A percentile compares a stretch with the other conserved stretches of the same genome.
Conservation (phyloP, 2,797 vertebrate genomes). For the Tarsius wallacei region DNA sequence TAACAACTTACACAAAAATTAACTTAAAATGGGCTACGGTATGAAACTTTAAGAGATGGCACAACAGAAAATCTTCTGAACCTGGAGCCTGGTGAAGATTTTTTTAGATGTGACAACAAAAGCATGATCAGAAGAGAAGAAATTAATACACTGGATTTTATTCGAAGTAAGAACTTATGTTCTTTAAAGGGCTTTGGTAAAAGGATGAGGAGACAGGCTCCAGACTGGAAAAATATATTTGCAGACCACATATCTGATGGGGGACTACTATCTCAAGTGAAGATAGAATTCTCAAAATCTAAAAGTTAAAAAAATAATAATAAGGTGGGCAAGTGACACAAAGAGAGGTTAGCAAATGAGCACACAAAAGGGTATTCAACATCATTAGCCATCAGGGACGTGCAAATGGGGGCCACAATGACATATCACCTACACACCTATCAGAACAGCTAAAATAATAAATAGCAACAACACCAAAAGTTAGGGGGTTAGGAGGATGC, state of each 20-base stretch:
- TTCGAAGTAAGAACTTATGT: background rate
- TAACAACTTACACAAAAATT: background rate
- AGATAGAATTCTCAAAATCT: background rate
- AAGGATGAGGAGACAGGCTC: background rate
- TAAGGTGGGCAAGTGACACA: background rate
- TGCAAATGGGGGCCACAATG: background rate
- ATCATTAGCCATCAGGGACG: background rate
- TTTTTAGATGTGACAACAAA: background rate
- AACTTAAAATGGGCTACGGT: background rate
- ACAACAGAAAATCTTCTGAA: slow-evolving; percentile 9
- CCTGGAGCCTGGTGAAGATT: background rate
- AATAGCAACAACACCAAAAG: background rate
- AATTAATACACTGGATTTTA: background rate
- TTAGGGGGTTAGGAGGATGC: background rate
- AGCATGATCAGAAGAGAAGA: background rate
- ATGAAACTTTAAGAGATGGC: background rate
- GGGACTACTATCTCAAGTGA: background rate
- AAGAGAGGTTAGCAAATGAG: background rate
- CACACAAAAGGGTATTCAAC: background rate
- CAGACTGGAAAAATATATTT: background rate
- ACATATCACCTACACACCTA: background rate
- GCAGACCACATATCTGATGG: background rate
- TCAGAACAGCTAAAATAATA: background rate
- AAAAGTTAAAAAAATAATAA: background rate
- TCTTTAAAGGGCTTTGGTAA: background rate